These are phyloP conservation scores for Tiaroga cobitis DNA, from an alignment of 2,797 vertebrate genomes.

Conservation along the genomic window DNA sequence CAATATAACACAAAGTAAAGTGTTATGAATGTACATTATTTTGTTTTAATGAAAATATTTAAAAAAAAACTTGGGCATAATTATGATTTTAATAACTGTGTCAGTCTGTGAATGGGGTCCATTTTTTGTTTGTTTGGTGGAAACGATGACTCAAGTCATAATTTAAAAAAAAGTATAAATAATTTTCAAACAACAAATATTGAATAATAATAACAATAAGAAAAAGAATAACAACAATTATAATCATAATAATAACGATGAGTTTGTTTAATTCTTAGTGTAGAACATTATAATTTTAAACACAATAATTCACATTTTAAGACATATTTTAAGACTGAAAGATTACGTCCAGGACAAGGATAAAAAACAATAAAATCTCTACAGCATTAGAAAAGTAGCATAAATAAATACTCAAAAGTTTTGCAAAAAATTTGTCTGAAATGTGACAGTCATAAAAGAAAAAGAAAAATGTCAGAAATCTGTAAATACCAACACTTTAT, in stretches of 20 bases:
- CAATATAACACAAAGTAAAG: not conserved
- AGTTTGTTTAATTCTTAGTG: not conserved
- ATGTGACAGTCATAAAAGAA: too few species aligned
- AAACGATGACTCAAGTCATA: not conserved
- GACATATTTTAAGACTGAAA: not conserved
- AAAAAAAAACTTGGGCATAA: too few species aligned
- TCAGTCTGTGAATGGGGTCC: not conserved
- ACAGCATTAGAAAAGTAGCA: not conserved
- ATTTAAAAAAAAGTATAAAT: not conserved
- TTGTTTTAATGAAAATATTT: too few species aligned
- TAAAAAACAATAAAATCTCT: not conserved
- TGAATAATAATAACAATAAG: not conserved
- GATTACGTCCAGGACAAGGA: not conserved
- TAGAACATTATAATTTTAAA: not conserved
- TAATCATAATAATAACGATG: not conserved
- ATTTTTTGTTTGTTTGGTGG: not conserved
- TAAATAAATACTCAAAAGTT: not conserved
- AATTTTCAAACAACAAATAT: not conserved
- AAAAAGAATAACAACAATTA: not conserved
- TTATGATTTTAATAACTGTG: not conserved
- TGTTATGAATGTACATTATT: not conserved
- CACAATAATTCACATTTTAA: not conserved
- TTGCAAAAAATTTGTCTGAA: not conserved
- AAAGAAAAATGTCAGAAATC: not conserved
- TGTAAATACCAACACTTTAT: not conserved